Base-by-base conservation (phyloP, 2,797 vertebrate genomes). In the Phataginus tricuspis region DNA sequence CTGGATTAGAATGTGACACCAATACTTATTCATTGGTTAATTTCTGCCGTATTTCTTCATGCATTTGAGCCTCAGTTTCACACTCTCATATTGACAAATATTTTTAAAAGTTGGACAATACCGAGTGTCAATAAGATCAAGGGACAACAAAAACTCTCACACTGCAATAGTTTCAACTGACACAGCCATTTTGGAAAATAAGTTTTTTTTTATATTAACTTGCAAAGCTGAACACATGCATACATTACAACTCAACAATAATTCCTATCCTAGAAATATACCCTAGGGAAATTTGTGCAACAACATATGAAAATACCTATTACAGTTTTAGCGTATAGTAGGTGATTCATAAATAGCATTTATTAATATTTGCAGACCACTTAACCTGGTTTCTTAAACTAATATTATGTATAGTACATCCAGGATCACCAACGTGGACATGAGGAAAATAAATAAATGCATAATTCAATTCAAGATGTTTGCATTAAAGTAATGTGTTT, bases 311-410 rank as follows among this genome's bases (percentile, higher is more conserved):
- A 93, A 71, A 77, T 85, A 91, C 9, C 49, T 78, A 79, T 10
- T 49, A 90, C 37, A 74, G 37, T 45, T 78, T 86, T 75, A 83
- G 31, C 34, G 71, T 14, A 83, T n/a, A 61, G 19, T 66, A 34
- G 34, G 63, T 69, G 29, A 9, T 69, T 59, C 71, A 45, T 45
- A 69, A 53, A 53, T 2, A 85, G 31, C 31, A 78, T 57, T 78
- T 86, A 77, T 86, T 82, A 95, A 95, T 64, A 90, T 92, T 86
- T 80, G 68, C 75, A 39, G 19, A 31, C 21, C 25, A 79, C 42
- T 89, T 57, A 78, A 91, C 31, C n/a, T 88, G 45, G 16, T 63
- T 87, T 94, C 74, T 87, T 89, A 96, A 11, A 89, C 6, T 79
- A 92, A 84, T 21, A 74, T 68, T 74, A 78, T 39, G 69, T 72